A percentile compares a stretch with the other conserved stretches of the same genome.
These are phyloP conservation scores for Cottus gobio DNA, from an alignment of 2,113 vertebrate species.

Conservation along the genomic window DNA sequence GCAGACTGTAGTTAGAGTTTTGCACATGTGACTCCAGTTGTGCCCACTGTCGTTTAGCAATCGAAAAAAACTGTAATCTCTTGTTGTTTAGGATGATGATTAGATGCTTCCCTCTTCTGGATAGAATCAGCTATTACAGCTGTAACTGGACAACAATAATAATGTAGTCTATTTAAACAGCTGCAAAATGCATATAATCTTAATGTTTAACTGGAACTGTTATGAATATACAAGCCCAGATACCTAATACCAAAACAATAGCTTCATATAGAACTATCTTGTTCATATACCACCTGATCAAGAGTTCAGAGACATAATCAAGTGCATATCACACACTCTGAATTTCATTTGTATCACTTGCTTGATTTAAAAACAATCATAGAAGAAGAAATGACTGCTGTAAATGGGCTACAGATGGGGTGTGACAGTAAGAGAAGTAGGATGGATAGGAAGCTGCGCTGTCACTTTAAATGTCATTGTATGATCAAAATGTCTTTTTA, in stretches of 20 bases:
- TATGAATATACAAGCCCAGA: background rate
- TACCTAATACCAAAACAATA: background rate
- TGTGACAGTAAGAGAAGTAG: background rate
- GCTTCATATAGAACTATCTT: background rate
- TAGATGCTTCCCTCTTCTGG: constrained; percentile 69
- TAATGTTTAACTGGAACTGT: background rate
- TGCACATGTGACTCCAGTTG: too few species aligned
- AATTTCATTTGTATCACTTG: background rate
- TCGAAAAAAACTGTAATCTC: too few species aligned
- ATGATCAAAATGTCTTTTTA: background rate
- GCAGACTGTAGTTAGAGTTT: too few species aligned
- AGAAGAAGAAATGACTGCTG: background rate
- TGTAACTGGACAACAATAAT: background rate
- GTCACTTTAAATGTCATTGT: constrained; percentile 7
- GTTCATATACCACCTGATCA: background rate
- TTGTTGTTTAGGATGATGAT: background rate
- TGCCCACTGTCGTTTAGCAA: too few species aligned
- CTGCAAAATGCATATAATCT: background rate
- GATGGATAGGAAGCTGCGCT: background rate
- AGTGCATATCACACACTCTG: background rate
- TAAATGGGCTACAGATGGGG: constrained; percentile 1
- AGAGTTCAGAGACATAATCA: background rate
- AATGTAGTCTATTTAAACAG: background rate
- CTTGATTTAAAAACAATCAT: background rate
- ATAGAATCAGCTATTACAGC: constrained; percentile 48